Evolutionary conservation across 2,797 vertebrate genomes (phyloP), one percentile per base, ranked within the genome.

Genomic region (Neosilurus mollespiculum): DNA sequence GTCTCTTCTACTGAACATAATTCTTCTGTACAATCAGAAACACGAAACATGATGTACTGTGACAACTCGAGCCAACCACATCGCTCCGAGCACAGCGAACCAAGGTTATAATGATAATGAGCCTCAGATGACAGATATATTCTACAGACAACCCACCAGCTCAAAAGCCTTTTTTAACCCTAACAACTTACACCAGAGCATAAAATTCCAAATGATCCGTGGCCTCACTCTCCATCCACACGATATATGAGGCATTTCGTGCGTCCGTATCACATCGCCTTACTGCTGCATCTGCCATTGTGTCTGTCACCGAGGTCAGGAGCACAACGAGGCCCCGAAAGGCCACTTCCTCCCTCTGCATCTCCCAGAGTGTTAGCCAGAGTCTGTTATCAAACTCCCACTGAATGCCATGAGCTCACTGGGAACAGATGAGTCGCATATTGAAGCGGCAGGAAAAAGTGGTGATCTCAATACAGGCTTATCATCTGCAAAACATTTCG

Each of bases 321-420:
- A 78, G 56, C 54, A 86, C 83, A 83, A 81, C 26, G 66, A 83
- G 59, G 37, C 59, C n/a, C 56, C 76, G 82, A 82, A 80, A 77
- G 22, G 6, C 67, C 62, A 61, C 75, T 75, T 82, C 69, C 83
- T 69, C 69, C 51, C 30, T 43, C 7, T 2, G 22, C 11, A 49
- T 16, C 24, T 16, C 75, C 53, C 56, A 56, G 51, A 61, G 15
- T 54, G 56, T 81, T 10, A 75, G 51, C 43, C 49, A 84, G 53
- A 83, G 73, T 26, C 65, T 51, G 51, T 81, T 77, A 81, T 86
- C 83, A 65, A 43, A 73, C 34, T 30, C 65, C 69, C 62, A 24
- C 64, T 80, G 86, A 81, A 84, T 43, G 43, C 56, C 81, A 80
- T 86, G 80, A 85, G 66, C 78, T 87, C 86, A 85, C 11, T 51